These are phyloP conservation scores for Aelia acuminata DNA, from an alignment of 2,888 invertebrate species.

Conservation along the genomic window DNA sequence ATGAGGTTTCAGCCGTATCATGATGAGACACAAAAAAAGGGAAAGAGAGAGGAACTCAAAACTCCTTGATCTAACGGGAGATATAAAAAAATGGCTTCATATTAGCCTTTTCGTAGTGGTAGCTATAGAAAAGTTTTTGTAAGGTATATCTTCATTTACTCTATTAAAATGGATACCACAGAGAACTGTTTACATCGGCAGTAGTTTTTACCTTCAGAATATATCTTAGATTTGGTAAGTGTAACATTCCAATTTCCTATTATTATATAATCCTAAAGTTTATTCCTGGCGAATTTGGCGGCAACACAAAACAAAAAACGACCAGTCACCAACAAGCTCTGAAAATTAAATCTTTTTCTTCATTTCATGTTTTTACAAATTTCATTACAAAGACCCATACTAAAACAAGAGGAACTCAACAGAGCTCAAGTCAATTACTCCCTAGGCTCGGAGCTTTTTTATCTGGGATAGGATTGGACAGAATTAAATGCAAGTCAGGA, in stretches of 20 bases:
- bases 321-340: background rate
- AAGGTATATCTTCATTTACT: background rate
- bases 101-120: background rate
- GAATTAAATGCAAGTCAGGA: background rate
- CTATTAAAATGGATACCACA: background rate
- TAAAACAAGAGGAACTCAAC: background rate
- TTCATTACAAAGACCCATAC: background rate
- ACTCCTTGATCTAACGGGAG: background rate
- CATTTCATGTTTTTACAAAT: background rate
- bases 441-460: background rate
- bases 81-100: background rate
- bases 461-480: background rate
- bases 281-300: background rate
- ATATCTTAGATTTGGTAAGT: background rate
- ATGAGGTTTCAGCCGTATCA: background rate
- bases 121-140: background rate
- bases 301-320: background rate
- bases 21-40: background rate
- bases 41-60: background rate
- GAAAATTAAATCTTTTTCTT: background rate
- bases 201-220: background rate
- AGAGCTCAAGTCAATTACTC: constrained; percentile 4
- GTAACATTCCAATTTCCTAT: background rate
- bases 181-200: background rate
- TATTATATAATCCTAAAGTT: background rate